Evolutionary conservation across 2,888 invertebrate genomes (phyloP).

Genomic region (Zele albiditarsus): DNA sequence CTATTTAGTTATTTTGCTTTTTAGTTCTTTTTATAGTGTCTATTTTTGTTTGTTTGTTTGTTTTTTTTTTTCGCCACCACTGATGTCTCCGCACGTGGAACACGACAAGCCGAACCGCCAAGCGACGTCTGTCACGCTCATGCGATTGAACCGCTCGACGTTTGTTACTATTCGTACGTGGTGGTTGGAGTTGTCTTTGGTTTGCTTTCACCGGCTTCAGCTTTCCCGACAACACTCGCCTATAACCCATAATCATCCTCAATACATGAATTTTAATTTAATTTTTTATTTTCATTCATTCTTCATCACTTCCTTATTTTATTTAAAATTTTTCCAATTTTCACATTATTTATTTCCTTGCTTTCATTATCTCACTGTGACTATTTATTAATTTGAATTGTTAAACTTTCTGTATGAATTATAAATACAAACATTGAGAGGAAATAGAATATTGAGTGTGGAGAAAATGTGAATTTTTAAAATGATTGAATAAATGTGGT

Average conservation of each 20-base stretch:
- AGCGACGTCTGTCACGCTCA: conserved; percentile 40
- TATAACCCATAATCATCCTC: conserved; percentile 38
- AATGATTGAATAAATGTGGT: too few relatives aligned
- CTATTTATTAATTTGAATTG: not conserved
- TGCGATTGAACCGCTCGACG: conserved; percentile 6
- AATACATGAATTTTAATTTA: not conserved
- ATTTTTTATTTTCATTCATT: conserved; percentile 2
- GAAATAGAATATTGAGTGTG: too few relatives aligned
- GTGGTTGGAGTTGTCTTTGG: conserved; percentile 50
- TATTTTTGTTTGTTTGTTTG: not conserved
- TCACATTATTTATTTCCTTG: too few relatives aligned
- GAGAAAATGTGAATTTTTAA: too few relatives aligned
- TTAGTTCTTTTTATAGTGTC: too few relatives aligned
- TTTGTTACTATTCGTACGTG: not conserved
- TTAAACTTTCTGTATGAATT: not conserved
- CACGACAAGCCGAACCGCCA: conserved; percentile 55
- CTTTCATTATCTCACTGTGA: too few relatives aligned
- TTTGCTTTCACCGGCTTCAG: conserved; percentile 69
- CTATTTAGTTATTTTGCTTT: not conserved
- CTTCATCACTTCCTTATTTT: not conserved
- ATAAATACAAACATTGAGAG: too few relatives aligned
- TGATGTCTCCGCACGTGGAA: conserved; percentile 53
- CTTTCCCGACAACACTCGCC: conserved; percentile 63
- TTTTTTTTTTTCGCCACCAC: not conserved
- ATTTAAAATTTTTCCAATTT: too few relatives aligned